These are phyloP conservation scores for Corythornis madagascariensis DNA, from an alignment of 2,113 vertebrate species.

Conservation along the genomic window DNA sequence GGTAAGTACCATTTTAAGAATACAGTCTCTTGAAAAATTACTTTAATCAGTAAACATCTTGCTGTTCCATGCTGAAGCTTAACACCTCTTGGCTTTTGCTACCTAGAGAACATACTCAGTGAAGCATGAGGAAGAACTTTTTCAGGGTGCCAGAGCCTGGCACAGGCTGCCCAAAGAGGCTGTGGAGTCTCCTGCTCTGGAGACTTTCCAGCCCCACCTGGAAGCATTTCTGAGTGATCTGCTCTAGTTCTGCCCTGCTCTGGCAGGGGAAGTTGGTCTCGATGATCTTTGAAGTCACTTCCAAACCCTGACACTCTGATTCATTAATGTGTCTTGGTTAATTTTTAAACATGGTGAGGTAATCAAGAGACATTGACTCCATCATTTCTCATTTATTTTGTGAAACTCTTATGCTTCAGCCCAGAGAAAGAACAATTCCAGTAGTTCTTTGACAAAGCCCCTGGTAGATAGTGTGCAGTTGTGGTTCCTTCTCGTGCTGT, in stretches of 20 bases:
- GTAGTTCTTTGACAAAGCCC: not conserved
- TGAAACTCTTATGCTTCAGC: not conserved
- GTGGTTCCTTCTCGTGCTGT: not conserved
- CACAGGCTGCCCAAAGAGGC: too few species aligned
- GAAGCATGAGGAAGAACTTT: not conserved
- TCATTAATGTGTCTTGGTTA: not conserved
- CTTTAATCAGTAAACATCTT: not conserved
- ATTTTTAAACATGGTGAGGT: not conserved
- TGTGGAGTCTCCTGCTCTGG: too few species aligned
- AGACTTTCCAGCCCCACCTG: too few species aligned
- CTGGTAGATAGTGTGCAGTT: not conserved
- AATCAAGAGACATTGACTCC: not conserved
- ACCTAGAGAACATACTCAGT: not conserved
- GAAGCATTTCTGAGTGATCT: too few species aligned
- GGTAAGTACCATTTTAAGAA: conserved; percentile 83
- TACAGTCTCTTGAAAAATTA: not conserved
- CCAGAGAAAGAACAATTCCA: not conserved
- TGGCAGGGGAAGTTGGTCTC: too few species aligned
- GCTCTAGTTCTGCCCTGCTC: too few species aligned
- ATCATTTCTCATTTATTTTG: not conserved
- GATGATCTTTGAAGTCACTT: too few species aligned
- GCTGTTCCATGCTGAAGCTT: not conserved
- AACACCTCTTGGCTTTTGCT: not conserved
- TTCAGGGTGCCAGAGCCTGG: too few species aligned
- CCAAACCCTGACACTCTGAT: not conserved